Percentiles rank a stretch among this genome's conserved stretches.
These are phyloP conservation scores for Manacus vitellinus DNA, from an alignment of 2,113 vertebrate genomes.

Conservation along the genomic window DNA sequence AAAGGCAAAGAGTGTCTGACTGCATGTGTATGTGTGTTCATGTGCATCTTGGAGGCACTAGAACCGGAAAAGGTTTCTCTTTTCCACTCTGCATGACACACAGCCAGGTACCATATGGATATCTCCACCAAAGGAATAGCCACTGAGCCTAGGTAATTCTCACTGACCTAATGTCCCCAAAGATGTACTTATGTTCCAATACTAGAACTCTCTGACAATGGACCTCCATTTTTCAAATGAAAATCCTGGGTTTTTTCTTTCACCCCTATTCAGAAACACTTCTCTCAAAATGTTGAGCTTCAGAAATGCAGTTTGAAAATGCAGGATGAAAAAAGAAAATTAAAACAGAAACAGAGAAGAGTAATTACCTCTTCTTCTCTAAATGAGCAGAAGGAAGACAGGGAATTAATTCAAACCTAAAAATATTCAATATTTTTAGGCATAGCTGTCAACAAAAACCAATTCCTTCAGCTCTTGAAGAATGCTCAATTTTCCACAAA, in stretches of 20 bases:
- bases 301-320: neutral
- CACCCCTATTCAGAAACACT: neutral
- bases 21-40: fast-evolving
- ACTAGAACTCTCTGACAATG: neutral
- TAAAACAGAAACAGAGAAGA: neutral
- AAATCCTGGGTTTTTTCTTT: neutral
- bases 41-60: neutral
- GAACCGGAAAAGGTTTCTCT: neutral
- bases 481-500: neutral
- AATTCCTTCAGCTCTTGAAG: neutral
- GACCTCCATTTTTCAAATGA: neutral
- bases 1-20: neutral
- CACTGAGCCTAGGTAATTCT: neutral
- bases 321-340: neutral
- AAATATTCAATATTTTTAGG: neutral
- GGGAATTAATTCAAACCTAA: neutral
- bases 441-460: neutral
- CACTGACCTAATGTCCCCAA: neutral
- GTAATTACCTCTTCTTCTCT: neutral
- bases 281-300: neutral
- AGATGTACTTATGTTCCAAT: neutral
- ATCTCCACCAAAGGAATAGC: neutral
- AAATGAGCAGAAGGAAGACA: neutral
- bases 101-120: neutral
- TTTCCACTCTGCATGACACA: neutral